These are phyloP conservation scores for Falco naumanni DNA, from an alignment of 2,797 vertebrate genomes.

Conservation along the genomic window DNA sequence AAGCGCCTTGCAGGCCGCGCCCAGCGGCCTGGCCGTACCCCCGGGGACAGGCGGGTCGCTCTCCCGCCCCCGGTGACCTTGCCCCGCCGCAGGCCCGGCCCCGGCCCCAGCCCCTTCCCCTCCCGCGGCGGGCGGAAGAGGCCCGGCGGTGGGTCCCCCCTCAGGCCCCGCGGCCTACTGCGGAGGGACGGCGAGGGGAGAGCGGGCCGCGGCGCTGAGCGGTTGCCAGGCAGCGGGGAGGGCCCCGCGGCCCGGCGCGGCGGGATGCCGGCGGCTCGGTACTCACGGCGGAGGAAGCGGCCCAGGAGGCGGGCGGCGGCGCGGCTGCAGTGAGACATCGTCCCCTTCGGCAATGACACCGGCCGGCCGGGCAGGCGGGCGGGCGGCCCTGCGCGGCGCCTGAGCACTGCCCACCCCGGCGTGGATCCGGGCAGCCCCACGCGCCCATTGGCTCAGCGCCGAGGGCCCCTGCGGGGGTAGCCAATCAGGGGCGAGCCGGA, in stretches of 20 bases:
- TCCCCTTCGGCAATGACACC: not conserved
- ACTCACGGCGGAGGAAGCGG: slow-evolving; percentile 63
- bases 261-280: not conserved
- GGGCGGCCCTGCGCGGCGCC: not conserved
- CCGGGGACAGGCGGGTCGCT: not conserved
- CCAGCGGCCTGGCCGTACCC: not conserved
- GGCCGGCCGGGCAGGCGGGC: not conserved
- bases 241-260: not conserved
- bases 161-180: not conserved
- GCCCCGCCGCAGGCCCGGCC: not conserved
- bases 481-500: accelerated
- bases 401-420: not conserved
- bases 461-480: not conserved
- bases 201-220: not conserved
- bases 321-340: slow-evolving; percentile 56
- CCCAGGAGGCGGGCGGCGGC: slow-evolving; percentile 37
- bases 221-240: not conserved
- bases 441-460: not conserved
- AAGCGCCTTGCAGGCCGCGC: not conserved
- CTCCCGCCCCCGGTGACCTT: not conserved
- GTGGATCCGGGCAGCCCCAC: not conserved
- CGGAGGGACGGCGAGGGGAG: too few relatives aligned
- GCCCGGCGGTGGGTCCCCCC: too few relatives aligned
- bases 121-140: too few relatives aligned
- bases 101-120: not conserved